A percentile compares a stretch with the other conserved stretches of the same genome.
Conservation (phyloP, 2,888 invertebrate genomes). For the Pharmacophagus antenor region DNA sequence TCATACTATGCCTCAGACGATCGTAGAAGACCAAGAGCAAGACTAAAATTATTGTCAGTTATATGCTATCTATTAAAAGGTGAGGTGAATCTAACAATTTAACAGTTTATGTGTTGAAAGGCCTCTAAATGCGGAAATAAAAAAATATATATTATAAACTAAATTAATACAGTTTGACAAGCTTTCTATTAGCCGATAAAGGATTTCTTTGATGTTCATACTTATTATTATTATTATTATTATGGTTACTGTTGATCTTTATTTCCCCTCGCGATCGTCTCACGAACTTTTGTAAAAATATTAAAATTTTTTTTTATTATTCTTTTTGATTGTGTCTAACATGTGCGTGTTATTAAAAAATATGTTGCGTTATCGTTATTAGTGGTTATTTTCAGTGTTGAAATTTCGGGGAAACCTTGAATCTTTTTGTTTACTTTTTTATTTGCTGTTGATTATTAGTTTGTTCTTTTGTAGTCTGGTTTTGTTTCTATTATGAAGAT, state of each 20-base stretch:
- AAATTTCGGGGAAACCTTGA: background rate
- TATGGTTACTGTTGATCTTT: background rate
- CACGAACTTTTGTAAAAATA: too few species aligned
- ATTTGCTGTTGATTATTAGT: background rate
- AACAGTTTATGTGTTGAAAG: too few species aligned
- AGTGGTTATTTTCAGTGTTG: background rate
- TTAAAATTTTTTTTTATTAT: background rate
- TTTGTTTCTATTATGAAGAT: background rate
- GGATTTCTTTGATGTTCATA: too few species aligned
- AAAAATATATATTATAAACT: too few species aligned
- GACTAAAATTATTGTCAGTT: background rate
- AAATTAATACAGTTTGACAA: too few species aligned
- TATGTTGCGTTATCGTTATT: background rate
- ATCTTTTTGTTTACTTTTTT: background rate
- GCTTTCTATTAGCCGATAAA: too few species aligned
- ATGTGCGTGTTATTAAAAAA: background rate
- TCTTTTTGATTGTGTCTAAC: background rate
- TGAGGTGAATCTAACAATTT: background rate
- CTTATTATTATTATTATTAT: background rate
- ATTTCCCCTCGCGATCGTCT: too few species aligned
- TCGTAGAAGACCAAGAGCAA: slow-evolving; percentile 15
- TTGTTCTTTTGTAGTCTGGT: background rate
- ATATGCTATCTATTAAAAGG: background rate
- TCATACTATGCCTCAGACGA: slow-evolving; percentile 33
- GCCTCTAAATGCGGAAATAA: too few species aligned